Conservation (phyloP, 2,797 vertebrate species). For the Australoheros facetus region DNA sequence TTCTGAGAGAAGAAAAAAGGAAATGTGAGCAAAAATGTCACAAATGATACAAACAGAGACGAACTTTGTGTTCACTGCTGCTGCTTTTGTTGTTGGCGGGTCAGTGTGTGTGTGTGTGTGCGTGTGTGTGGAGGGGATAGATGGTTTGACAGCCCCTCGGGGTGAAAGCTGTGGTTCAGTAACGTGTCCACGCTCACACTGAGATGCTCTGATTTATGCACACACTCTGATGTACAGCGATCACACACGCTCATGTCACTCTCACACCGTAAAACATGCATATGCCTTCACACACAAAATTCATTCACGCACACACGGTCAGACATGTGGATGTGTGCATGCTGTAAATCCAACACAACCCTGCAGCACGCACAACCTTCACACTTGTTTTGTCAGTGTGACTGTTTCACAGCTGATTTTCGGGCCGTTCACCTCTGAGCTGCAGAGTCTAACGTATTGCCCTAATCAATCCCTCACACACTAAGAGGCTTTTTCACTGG, state of each 20-base stretch:
- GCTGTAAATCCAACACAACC: slow-evolving; percentile 32
- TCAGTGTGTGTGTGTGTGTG: slow-evolving; percentile 3
- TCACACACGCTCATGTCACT: not conserved
- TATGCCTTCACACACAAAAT: not conserved
- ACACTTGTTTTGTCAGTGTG: slow-evolving; percentile 33
- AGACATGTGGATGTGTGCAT: not conserved
- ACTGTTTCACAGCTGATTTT: slow-evolving; percentile 59
- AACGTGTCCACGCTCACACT: slow-evolving; percentile 22
- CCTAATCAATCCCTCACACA: slow-evolving; percentile 69
- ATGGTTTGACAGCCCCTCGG: slow-evolving; percentile 63
- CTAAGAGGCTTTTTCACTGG: slow-evolving; percentile 67
- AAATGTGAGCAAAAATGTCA: not conserved
- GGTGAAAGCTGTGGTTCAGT: slow-evolving; percentile 51
- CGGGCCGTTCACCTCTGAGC: no score
- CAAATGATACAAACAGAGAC: not conserved
- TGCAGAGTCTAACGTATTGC: slow-evolving; percentile 31
- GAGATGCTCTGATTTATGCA: slow-evolving; percentile 32
- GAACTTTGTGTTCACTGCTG: not conserved
- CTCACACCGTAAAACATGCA: not conserved
- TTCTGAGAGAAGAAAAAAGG: not conserved
- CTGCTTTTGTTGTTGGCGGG: not conserved
- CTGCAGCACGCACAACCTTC: slow-evolving; percentile 1
- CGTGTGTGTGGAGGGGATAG: slow-evolving; percentile 28
- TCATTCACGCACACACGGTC: not conserved
- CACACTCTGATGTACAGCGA: not conserved